Conservation (phyloP, 2,797 vertebrate species). For the Sphenodon punctatus region DNA sequence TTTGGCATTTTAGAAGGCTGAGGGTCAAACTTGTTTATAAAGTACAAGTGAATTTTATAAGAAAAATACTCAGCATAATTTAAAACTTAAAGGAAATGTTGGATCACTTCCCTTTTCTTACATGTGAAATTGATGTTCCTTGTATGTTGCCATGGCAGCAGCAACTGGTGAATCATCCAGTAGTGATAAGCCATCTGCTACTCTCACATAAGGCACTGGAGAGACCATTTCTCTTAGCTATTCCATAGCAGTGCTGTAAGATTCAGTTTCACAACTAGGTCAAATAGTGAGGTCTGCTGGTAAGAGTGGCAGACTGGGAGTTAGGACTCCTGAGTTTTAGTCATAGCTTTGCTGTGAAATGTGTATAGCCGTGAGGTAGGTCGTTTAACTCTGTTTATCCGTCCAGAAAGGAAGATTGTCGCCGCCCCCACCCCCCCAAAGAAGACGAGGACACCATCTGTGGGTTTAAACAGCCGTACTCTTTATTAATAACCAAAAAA, state of each 20-base stretch:
- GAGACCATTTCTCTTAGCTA: constrained; percentile 57
- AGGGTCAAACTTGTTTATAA: not conserved
- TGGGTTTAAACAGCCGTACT: too few species aligned
- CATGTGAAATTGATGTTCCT: constrained; percentile 59
- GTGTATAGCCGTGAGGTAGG: constrained; percentile 34
- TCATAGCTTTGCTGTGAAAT: constrained; percentile 49
- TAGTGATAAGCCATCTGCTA: constrained; percentile 52
- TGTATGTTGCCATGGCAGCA: constrained; percentile 70
- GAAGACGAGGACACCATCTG: too few species aligned
- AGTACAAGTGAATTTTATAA: not conserved
- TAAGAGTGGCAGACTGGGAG: constrained; percentile 54
- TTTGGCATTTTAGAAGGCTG: not conserved
- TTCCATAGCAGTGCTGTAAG: constrained; percentile 28
- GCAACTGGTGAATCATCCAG: constrained; percentile 67
- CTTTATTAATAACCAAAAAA: too few species aligned
- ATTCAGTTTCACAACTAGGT: constrained; percentile 32
- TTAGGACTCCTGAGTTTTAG: constrained; percentile 41
- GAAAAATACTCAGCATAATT: not conserved
- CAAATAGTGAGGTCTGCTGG: constrained; percentile 32
- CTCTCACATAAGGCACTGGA: constrained; percentile 52
- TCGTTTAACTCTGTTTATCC: constrained; percentile 16
- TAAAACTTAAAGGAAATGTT: constrained; percentile 38
- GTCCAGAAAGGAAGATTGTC: constrained; percentile 17
- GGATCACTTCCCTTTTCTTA: constrained; percentile 26
- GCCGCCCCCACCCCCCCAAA: too few species aligned